Base-by-base conservation (phyloP, 1,140 invertebrate species). In the Pomacea maculata region DNA sequence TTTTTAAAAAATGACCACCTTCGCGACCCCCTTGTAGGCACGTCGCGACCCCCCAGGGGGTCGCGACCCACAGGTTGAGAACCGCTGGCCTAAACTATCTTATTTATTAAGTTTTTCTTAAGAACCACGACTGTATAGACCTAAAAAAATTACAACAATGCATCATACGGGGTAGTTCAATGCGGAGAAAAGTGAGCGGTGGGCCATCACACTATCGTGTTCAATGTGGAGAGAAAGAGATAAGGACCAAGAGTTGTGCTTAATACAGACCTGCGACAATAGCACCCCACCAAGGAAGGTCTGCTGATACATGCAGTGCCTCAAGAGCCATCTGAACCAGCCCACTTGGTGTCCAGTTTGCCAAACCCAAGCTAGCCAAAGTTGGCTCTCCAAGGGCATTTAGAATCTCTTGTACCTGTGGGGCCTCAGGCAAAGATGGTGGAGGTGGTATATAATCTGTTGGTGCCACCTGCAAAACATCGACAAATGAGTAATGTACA, bases 241-340 rank as follows among this genome's bases (percentile, higher is more conserved):
- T 25, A 25, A 45, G 34, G 6, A 45, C 34, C 34, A 45, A 45
- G 34, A 77, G 12, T 45, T 67, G 11, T 45, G 77, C 21, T 29
- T 75, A 82, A 80, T 55, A 86, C 88, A 89, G 92, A 95, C 95
- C 93, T 78, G 95, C 88, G 10, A 94, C 91, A 87, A 99, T 98
- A 19, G 95, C 90, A 34, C 90, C 94, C 96, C 97, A 98, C 97
- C 97, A 99, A 5, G 97, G 97, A 21, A 98, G 73, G 86, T 94
- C 95, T 21, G 92, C 89, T 3, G 90, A 89, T 65, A 96, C 93
- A 90, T 99, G 97, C 15, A 98, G 68, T 85, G 92, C 95, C 91
- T 99, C 97, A 85, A 99, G 91, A 81, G 92, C 92, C 71, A 94
- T 93, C 89, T 98, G 96, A 3, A 97, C 90, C 0, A 97, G 87